Evolutionary conservation across 2,888 invertebrate genomes (phyloP), one percentile per base, ranked within the genome.

Genomic region (Stenolophus ochropezus): DNA sequence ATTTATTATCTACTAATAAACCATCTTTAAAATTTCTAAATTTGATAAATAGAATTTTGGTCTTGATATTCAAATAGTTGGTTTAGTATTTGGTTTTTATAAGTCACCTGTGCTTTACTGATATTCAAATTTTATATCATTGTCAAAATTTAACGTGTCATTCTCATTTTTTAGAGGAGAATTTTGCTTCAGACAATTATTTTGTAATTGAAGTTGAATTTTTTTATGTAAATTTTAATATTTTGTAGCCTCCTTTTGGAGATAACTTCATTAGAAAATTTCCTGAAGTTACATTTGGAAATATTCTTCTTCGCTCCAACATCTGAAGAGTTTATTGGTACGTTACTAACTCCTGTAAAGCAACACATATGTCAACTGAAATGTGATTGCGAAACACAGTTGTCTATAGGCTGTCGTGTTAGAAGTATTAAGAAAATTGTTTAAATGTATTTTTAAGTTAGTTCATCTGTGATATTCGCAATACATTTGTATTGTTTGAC

Each of bases 251-350:
- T 92, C 84, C 84, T 91, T 49, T 85, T 89, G 75, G 92, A 93
- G 85, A 85, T 92, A 75, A 88, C 89, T n/a, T 88, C 90, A 0
- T 83, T 93, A 14, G 91, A 93, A 86, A 88, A 88, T 11, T 91
- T 91, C 82, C 84, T 93, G 71, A 89, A 89, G n/a, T 85, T 87
- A 0, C 89, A 91, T 74, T 90, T 94, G 86, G 90, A 90, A 81
- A 86, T 88, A 4, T 87, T 92, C 23, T 93, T 92, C 11, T 93
- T 92, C 20, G 86, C 89, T n/a, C 89, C 92, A 18, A 93, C 92
- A 49, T 87, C 91, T 0, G 92, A 92, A 11, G 94, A 94, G 85
- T 92, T 93, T 90, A 83, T 93, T 2, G 91, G 91, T 1, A 92
- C 93, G 0, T 90, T 91, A 84, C 85, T 93, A 4, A 86, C 88